Conservation (phyloP, 2,113 vertebrate species). For the Crotophaga sulcirostris region DNA sequence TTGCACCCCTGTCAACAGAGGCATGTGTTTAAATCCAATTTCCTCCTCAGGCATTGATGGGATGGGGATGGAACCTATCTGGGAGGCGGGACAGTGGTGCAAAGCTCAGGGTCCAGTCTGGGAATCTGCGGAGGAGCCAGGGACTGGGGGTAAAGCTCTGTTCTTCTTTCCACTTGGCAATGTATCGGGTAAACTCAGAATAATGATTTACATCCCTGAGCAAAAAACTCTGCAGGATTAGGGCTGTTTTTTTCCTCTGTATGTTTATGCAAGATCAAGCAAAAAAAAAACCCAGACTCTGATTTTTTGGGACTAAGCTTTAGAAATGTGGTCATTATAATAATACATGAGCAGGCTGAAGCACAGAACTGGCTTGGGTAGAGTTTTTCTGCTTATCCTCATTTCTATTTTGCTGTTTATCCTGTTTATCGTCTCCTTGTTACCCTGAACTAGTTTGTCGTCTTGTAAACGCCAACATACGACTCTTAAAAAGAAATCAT, state of each 20-base stretch:
- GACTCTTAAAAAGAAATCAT: neutral
- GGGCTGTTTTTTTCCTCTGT: neutral
- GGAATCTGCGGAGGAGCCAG: neutral
- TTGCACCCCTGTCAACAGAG: neutral
- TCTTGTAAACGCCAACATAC: neutral
- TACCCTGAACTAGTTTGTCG: constrained; percentile 11
- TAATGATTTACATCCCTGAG: neutral
- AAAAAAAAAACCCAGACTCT: neutral
- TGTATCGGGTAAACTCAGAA: fast-evolving
- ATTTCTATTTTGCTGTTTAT: constrained; percentile 34
- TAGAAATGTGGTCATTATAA: neutral
- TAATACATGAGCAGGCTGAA: neutral
- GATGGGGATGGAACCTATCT: neutral
- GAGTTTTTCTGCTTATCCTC: neutral
- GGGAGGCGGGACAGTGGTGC: neutral
- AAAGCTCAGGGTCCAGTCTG: neutral
- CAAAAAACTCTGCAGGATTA: neutral
- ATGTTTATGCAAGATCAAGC: neutral
- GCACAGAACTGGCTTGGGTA: neutral
- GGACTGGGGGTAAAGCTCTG: neutral
- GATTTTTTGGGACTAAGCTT: neutral
- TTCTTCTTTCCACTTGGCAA: neutral
- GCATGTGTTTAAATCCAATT: neutral
- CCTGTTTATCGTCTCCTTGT: constrained; percentile 32
- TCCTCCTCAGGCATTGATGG: neutral